Evolutionary conservation across 2,888 invertebrate genomes (phyloP), one percentile per base, ranked within the genome.

Genomic region (Matsumyia berberina): DNA sequence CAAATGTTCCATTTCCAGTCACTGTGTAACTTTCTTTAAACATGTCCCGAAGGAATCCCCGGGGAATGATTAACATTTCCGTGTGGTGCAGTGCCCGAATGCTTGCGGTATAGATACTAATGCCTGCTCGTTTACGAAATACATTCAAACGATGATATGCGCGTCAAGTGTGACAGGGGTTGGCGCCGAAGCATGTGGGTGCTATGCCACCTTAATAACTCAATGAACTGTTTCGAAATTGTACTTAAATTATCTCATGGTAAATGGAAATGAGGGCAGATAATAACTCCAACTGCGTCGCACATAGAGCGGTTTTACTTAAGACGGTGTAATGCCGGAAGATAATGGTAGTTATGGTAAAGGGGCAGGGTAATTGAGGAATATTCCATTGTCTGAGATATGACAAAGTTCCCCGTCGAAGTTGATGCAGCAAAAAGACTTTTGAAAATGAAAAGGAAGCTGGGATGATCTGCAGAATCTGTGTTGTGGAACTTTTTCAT

Each of bases 141-240:
- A 11, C 58, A 53, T 58, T 57, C 57, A 58, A 67, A 67, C 35
- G 15, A 31, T 17, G 67, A 57, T 57, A 60, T 35, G 37, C 24
- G 31, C 51, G 31, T 44, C 39, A 42, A 72, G 8, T 35, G 31
- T 15, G 37, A 19, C 15, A 31, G 29, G 51, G 67, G 11, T 51
- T 46, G 44, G 53, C 31, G 11, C 7, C 12, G n/a, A 5, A 31
- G 9, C 57, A 35, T 44, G 35, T 1, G 33, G 12, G 42, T 33
- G 5, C 44, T 24, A 15, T 51, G 51, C 51, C 31, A 44, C 29
- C 66, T 66, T 35, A 55, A 76, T 17, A 44, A 58, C 76, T 60
- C 51, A 67, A 67, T 60, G 76, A 58, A 69, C 33, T 60, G 67
- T 58, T 51, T 42, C 17, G 29, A 29, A 60, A 60, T 49, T 53